A percentile compares a stretch with the other conserved stretches of the same genome.
These are phyloP conservation scores for Cyanoderma ruficeps DNA, from an alignment of 2,113 vertebrate species.

Conservation along the genomic window DNA sequence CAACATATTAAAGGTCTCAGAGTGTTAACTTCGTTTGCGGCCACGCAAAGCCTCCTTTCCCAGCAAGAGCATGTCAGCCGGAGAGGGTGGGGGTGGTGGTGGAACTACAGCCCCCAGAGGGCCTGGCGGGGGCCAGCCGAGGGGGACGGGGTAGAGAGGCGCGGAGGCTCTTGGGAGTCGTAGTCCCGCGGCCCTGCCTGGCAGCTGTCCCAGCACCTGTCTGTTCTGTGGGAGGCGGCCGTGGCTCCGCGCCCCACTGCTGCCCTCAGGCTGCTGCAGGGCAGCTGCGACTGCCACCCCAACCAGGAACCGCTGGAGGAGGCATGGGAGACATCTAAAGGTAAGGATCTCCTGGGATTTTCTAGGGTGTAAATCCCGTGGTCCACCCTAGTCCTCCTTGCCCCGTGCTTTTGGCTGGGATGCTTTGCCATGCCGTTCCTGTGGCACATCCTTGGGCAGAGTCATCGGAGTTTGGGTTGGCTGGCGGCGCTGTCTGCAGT, in stretches of 20 bases:
- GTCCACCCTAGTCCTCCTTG: background rate
- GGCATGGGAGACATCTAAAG: background rate
- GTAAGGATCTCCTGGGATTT: background rate
- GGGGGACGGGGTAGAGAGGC: fast-evolving
- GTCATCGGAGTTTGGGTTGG: background rate
- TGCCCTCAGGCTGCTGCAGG: background rate
- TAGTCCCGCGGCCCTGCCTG: background rate
- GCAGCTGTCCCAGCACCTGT: background rate
- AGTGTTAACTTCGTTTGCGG: background rate
- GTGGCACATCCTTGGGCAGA: background rate
- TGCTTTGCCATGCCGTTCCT: background rate
- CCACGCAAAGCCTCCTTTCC: background rate
- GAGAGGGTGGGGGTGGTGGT: background rate
- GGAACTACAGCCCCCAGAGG: slow-evolving; percentile 19
- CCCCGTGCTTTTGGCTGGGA: background rate
- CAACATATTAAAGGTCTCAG: background rate
- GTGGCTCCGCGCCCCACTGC: background rate
- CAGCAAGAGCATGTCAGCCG: fast-evolving
- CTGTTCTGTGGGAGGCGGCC: background rate
- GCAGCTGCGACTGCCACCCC: background rate
- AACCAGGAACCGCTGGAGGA: background rate
- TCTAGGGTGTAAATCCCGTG: background rate
- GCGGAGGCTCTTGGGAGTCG: background rate
- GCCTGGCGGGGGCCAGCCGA: fast-evolving
- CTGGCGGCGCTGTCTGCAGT: background rate